A percentile compares a stretch with the other conserved stretches of the same genome.
These are phyloP conservation scores for Chionomys nivalis DNA, from an alignment of 2,113 vertebrate species.

Conservation along the genomic window DNA sequence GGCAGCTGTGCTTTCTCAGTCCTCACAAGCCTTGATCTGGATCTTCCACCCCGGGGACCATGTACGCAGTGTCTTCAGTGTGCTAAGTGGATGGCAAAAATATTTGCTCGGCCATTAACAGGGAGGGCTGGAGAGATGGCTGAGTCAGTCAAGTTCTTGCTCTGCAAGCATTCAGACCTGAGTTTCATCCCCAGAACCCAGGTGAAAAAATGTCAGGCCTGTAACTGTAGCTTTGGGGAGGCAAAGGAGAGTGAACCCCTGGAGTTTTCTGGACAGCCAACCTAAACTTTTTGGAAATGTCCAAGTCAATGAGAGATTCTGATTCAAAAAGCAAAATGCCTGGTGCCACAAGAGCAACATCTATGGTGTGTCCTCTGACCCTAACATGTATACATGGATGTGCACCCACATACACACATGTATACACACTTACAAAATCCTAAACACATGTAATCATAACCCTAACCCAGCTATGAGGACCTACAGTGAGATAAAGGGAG, in stretches of 20 bases:
- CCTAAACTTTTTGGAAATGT: background rate
- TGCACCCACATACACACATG: background rate
- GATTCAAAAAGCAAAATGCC: background rate
- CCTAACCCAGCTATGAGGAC: background rate
- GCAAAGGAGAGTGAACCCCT: background rate
- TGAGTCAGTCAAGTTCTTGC: background rate
- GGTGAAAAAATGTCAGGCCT: background rate
- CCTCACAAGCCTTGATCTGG: background rate
- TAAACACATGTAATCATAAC: background rate
- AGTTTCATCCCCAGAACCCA: background rate
- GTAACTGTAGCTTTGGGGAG: background rate
- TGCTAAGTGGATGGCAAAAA: background rate
- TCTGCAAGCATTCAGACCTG: background rate
- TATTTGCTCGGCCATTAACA: background rate
- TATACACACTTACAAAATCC: too few relatives aligned
- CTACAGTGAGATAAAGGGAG: accelerated
- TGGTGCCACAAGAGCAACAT: too few relatives aligned
- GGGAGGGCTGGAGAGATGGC: background rate
- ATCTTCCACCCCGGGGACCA: background rate
- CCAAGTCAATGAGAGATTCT: background rate
- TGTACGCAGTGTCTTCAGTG: background rate
- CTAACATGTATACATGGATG: background rate
- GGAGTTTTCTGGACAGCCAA: background rate
- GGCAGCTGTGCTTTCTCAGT: background rate
- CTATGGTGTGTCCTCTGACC: background rate